Evolutionary conservation across 2,888 invertebrate species (phyloP).

Genomic region (Euphydryas editha): DNA sequence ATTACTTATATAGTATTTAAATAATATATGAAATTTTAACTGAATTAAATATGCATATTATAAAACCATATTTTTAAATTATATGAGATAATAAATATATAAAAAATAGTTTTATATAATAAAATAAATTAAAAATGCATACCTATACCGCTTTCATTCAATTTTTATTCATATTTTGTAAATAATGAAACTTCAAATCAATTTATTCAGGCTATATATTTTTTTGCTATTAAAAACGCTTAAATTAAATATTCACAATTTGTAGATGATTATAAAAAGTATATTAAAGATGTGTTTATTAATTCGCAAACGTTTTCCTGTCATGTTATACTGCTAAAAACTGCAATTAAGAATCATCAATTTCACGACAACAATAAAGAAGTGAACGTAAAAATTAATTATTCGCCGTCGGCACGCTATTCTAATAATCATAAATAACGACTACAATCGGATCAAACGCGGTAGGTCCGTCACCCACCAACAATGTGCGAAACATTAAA

Average conservation of each 20-base stretch:
- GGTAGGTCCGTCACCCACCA: constrained; percentile 69
- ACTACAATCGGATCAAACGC: constrained; percentile 79
- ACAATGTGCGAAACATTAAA: constrained; percentile 84
- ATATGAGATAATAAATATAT: background rate
- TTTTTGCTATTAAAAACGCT: constrained; percentile 14
- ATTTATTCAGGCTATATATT: background rate
- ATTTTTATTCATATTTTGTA: background rate
- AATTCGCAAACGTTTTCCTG: constrained; percentile 42
- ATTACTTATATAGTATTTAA: too few relatives aligned
- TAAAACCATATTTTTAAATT: too few relatives aligned
- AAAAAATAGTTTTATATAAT: background rate
- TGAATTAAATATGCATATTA: too few relatives aligned
- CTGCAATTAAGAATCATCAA: constrained; percentile 61
- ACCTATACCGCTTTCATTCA: background rate
- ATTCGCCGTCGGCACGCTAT: constrained; percentile 76
- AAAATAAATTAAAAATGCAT: background rate
- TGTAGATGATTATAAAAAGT: constrained; percentile 23
- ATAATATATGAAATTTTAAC: too few relatives aligned
- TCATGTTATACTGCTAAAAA: constrained; percentile 41
- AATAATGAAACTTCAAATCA: background rate
- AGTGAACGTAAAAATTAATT: constrained; percentile 80
- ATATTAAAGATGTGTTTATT: constrained; percentile 35
- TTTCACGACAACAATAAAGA: constrained; percentile 68
- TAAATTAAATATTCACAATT: constrained; percentile 16
- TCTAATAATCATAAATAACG: constrained; percentile 82